Percentiles rank a stretch among this genome's conserved stretches.
Conservation (phyloP, 2,888 invertebrate genomes). For the Amaurobius ferox region DNA sequence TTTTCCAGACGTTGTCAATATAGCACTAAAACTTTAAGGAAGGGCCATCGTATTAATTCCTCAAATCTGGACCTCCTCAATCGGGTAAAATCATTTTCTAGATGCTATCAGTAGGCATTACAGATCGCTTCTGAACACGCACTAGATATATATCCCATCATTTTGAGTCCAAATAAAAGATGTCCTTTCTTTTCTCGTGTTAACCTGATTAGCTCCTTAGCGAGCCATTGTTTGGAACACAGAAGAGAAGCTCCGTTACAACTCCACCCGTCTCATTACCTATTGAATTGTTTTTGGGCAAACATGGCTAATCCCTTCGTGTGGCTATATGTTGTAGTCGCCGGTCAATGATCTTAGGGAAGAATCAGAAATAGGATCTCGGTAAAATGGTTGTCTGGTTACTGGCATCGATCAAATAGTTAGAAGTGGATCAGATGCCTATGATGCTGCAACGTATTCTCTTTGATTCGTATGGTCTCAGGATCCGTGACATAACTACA, state of each 20-base stretch:
- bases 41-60: too few relatives aligned
- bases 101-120: neutral
- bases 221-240: neutral
- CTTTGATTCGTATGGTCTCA: too few relatives aligned
- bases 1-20: too few relatives aligned
- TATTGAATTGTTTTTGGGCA: neutral
- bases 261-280: constrained; percentile 9
- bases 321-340: neutral
- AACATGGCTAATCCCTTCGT: neutral
- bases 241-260: neutral
- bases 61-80: too few relatives aligned
- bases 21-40: too few relatives aligned
- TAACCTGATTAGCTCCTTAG: neutral
- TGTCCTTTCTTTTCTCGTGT: neutral
- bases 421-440: too few relatives aligned
- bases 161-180: neutral
- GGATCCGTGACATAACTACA: too few relatives aligned
- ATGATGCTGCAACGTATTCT: too few relatives aligned
- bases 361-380: neutral
- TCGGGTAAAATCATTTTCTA: neutral
- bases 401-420: neutral
- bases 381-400: neutral
- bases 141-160: neutral
- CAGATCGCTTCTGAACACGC: neutral
- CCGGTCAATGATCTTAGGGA: neutral